Conservation (phyloP, 2,797 vertebrate species). For the Synaphobranchus kaupii region DNA sequence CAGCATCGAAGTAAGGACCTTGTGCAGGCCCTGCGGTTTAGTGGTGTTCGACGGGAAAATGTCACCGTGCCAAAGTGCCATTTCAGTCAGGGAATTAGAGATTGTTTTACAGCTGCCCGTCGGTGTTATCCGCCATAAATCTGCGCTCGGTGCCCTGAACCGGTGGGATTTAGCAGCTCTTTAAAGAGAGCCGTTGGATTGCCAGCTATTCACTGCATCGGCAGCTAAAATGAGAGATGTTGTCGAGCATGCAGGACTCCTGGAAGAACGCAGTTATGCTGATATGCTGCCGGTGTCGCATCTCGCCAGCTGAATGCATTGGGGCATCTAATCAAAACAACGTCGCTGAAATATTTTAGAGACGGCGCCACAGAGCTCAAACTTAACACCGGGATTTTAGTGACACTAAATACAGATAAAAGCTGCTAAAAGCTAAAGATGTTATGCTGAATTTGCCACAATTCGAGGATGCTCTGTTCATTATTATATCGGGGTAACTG, state of each 20-base stretch:
- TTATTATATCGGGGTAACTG: neutral
- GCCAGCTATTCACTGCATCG: neutral
- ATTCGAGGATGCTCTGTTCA: neutral
- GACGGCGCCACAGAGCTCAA: neutral
- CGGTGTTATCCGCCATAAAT: neutral
- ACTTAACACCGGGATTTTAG: neutral
- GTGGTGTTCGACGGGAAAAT: slow-evolving; percentile 30
- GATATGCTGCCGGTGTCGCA: neutral
- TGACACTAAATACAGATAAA: neutral
- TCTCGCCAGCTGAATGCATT: too few species aligned
- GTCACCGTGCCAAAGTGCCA: slow-evolving; percentile 23
- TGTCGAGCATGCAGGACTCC: neutral
- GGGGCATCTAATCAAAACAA: neutral
- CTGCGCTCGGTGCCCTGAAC: neutral
- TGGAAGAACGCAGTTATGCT: neutral
- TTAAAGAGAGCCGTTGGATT: neutral
- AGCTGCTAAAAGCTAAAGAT: neutral
- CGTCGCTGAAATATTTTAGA: neutral
- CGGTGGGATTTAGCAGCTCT: neutral
- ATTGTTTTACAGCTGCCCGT: slow-evolving; percentile 17
- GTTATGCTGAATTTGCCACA: neutral
- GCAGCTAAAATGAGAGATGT: neutral
- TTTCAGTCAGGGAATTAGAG: slow-evolving; percentile 43
- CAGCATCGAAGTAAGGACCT: neutral
- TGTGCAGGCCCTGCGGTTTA: neutral